Percentiles rank a stretch among this genome's conserved stretches.
Conservation (phyloP, 2,113 vertebrate species). For the Genyomyrus donnyi region DNA sequence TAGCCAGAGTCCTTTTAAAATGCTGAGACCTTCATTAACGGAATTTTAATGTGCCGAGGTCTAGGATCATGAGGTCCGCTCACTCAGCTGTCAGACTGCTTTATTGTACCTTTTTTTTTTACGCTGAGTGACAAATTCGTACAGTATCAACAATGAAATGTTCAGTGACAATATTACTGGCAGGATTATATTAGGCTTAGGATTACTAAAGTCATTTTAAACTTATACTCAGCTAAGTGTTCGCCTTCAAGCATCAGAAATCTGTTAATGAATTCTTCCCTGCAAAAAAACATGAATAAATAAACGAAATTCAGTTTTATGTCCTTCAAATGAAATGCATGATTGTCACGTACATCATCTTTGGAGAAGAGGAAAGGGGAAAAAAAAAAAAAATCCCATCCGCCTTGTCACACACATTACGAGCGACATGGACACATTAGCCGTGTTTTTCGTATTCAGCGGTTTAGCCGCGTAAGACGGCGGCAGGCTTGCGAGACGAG, state of each 20-base stretch:
- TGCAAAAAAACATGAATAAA: not conserved
- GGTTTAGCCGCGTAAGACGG: not conserved
- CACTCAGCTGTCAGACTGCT: constrained; percentile 16
- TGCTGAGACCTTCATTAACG: constrained; percentile 27
- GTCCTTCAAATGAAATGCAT: constrained; percentile 12
- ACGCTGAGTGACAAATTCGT: not conserved
- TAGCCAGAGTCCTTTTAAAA: constrained; percentile 25
- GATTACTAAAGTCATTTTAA: constrained; percentile 14
- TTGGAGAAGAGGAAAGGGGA: not conserved
- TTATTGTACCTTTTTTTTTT: constrained; percentile 13
- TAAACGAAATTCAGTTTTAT: constrained; percentile 14
- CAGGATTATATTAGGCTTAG: constrained; percentile 19
- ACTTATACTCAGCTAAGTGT: not conserved
- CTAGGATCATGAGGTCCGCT: constrained; percentile 12
- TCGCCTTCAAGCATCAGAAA: not conserved
- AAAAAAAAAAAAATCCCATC: not conserved
- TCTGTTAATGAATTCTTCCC: constrained; percentile 17
- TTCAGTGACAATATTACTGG: constrained; percentile 2
- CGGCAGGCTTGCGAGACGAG: not conserved
- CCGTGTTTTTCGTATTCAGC: constrained; percentile 16
- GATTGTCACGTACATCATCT: not conserved
- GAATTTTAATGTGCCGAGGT: constrained; percentile 23
- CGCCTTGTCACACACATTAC: constrained; percentile 21
- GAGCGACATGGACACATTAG: constrained; percentile 19
- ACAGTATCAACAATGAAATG: constrained; percentile 15